phyloP scores from a whole-genome alignment of 2,113 vertebrate genomes.

The Forbesichthys papilliferus region DNA sequence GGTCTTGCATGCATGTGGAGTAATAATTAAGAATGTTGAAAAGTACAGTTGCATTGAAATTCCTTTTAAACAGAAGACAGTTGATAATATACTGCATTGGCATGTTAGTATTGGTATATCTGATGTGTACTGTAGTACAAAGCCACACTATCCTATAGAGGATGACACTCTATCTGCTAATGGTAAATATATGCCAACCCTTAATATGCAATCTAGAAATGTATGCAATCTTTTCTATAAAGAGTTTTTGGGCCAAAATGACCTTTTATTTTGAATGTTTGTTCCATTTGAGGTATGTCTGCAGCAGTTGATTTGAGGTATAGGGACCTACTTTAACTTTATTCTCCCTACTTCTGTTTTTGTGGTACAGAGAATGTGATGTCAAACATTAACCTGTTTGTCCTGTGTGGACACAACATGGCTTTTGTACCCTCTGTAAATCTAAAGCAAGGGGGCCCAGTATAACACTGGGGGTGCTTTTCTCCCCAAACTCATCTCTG shows the following conservation, averaged over 20 bases:
- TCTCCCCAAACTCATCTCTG: neutral
- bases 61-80: slow-evolving; percentile 6
- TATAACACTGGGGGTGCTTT: neutral
- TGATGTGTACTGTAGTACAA: slow-evolving; percentile 1
- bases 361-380: neutral
- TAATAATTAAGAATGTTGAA: slow-evolving; percentile 4
- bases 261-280: slow-evolving; percentile 36
- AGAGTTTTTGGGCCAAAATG: slow-evolving; percentile 35
- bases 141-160: slow-evolving; percentile 10
- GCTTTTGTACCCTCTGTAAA: slow-evolving; percentile 1
- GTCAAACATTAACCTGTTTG: slow-evolving; percentile 32
- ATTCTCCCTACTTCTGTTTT: slow-evolving; percentile 21
- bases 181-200: neutral
- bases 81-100: slow-evolving; percentile 13
- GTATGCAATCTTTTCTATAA: slow-evolving; percentile 4
- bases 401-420: neutral
- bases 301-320: neutral
- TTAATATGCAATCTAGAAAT: neutral
- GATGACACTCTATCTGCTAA: neutral
- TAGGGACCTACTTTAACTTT: slow-evolving; percentile 7
- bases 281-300: slow-evolving; percentile 23
- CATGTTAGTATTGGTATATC: neutral
- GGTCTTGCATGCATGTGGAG: slow-evolving; percentile 18
- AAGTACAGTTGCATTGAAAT: slow-evolving; percentile 13
- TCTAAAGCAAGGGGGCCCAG: neutral